These are phyloP conservation scores for Argyrosomus japonicus DNA, from an alignment of 2,113 vertebrate species.

Conservation along the genomic window DNA sequence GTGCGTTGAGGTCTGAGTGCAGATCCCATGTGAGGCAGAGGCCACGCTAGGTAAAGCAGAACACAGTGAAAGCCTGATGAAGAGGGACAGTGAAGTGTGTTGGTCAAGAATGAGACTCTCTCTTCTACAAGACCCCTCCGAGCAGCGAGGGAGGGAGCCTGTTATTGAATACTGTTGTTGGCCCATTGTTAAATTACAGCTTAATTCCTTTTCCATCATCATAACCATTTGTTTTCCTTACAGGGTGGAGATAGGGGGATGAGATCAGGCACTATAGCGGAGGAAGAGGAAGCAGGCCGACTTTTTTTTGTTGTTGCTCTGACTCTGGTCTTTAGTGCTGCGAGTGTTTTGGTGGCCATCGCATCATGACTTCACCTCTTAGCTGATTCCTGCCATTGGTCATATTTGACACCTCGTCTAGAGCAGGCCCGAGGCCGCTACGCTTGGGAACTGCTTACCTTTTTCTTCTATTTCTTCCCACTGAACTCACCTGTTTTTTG, in stretches of 20 bases:
- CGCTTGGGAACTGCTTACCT: slow-evolving; percentile 9
- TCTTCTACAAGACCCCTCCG: slow-evolving; percentile 54
- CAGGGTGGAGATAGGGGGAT: slow-evolving; percentile 39
- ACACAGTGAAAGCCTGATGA: slow-evolving; percentile 69
- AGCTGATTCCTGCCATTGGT: slow-evolving; percentile 72
- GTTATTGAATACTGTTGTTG: slow-evolving; percentile 72
- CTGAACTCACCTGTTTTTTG: background rate
- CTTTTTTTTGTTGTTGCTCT: slow-evolving; percentile 29
- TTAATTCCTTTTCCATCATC: slow-evolving; percentile 82
- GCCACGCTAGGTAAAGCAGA: slow-evolving; percentile 56
- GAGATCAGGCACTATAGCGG: background rate
- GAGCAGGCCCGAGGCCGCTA: slow-evolving; percentile 11
- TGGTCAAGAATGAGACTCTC: slow-evolving; percentile 72
- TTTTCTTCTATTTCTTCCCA: slow-evolving; percentile 5
- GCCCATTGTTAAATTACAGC: slow-evolving; percentile 74
- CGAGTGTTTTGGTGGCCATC: slow-evolving; percentile 42
- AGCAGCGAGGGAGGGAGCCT: slow-evolving; percentile 31
- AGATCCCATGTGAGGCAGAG: slow-evolving; percentile 13
- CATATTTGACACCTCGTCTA: slow-evolving; percentile 68
- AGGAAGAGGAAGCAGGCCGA: slow-evolving; percentile 17
- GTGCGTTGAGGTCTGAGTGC: slow-evolving; percentile 14
- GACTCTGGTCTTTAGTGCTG: slow-evolving; percentile 34
- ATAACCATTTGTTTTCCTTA: slow-evolving; percentile 83
- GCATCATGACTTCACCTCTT: slow-evolving; percentile 64
- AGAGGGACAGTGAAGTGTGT: slow-evolving; percentile 77